A percentile compares a stretch with the other conserved stretches of the same genome.
Conservation (phyloP, 2,888 invertebrate genomes). For the Drosophila mimica region DNA sequence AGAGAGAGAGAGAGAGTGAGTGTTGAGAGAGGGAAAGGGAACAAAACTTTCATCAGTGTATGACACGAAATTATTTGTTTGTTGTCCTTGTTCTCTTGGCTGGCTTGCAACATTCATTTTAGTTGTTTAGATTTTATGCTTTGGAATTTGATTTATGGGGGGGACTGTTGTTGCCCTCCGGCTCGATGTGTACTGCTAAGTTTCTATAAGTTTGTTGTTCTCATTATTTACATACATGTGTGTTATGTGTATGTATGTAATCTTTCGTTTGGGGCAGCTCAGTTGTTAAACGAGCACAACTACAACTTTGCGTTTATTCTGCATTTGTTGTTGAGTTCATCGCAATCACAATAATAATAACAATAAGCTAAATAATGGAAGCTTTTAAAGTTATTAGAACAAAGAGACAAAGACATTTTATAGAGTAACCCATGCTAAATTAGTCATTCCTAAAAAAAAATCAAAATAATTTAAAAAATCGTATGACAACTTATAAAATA, state of each 20-base stretch:
- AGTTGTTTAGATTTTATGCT: constrained; percentile 76
- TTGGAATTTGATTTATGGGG: constrained; percentile 68
- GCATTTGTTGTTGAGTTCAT: constrained; percentile 20
- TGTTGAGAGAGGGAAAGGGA: constrained; percentile 5
- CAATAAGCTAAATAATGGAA: constrained; percentile 57
- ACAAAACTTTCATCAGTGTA: constrained; percentile 78
- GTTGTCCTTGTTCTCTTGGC: constrained; percentile 38
- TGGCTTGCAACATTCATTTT: constrained; percentile 71
- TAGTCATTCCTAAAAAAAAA: background rate
- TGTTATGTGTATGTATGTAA: background rate
- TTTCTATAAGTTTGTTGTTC: constrained; percentile 6
- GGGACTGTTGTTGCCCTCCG: constrained; percentile 30
- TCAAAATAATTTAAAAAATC: background rate
- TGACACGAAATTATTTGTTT: constrained; percentile 76
- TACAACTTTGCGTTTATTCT: constrained; percentile 8
- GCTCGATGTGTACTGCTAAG: background rate
- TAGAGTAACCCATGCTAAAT: background rate
- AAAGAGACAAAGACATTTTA: background rate
- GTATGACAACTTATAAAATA: too few species aligned
- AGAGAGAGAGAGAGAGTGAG: background rate
- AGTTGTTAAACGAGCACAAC: constrained; percentile 19
- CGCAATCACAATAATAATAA: constrained; percentile 42
- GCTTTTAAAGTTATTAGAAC: constrained; percentile 21
- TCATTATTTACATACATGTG: constrained; percentile 41
- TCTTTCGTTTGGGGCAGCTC: constrained; percentile 5